A percentile compares a stretch with the other conserved stretches of the same genome.
These are phyloP conservation scores for Leptodactylus fallax DNA, from an alignment of 2,797 vertebrate species.

Conservation along the genomic window DNA sequence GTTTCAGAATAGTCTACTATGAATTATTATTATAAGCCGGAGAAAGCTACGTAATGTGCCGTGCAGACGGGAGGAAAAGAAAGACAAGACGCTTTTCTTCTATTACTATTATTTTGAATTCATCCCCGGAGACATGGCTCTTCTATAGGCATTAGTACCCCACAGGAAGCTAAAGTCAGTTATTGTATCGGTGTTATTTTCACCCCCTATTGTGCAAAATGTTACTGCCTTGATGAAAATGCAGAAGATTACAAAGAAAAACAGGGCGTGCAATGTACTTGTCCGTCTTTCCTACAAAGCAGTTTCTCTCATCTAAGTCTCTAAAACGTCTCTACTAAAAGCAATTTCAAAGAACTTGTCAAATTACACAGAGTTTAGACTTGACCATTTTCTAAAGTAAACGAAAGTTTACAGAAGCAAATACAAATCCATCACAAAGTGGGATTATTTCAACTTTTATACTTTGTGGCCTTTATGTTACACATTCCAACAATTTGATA, in stretches of 20 bases:
- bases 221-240: conserved; percentile 42
- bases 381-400: conserved; percentile 48
- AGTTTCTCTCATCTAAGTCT: conserved; percentile 11
- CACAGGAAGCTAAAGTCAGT: conserved; percentile 53
- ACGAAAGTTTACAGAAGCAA: conserved; percentile 11
- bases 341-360: conserved; percentile 19
- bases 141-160: conserved; percentile 53
- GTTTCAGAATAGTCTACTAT: not conserved
- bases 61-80: not conserved
- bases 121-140: conserved; percentile 29
- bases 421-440: not conserved
- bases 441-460: not conserved
- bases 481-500: not conserved
- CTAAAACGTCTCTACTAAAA: conserved; percentile 31
- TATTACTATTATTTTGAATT: conserved; percentile 59
- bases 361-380: conserved; percentile 46
- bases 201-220: conserved; percentile 55
- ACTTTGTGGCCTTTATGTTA: not conserved
- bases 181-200: conserved; percentile 43
- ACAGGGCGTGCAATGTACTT: not conserved
- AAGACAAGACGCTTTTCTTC: conserved; percentile 12
- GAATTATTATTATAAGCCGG: conserved; percentile 29
- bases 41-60: not conserved
- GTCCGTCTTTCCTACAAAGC: conserved; percentile 41
- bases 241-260: conserved; percentile 52